A percentile compares a stretch with the other conserved stretches of the same genome.
These are phyloP conservation scores for Sterrhoptilus dennistouni DNA, from an alignment of 2,113 vertebrate genomes.

Conservation along the genomic window DNA sequence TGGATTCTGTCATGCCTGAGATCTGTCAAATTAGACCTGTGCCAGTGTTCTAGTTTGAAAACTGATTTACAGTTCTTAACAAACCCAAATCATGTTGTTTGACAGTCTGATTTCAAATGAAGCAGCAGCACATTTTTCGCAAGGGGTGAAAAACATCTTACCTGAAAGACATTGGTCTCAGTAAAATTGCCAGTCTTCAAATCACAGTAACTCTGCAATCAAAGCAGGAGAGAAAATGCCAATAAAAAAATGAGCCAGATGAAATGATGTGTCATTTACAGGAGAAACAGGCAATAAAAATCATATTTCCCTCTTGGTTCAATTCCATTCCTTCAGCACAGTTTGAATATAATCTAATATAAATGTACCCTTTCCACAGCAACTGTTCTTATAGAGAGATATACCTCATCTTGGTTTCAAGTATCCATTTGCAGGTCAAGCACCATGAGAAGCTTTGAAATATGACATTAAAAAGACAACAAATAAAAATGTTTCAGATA, in stretches of 20 bases:
- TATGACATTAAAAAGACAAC: background rate
- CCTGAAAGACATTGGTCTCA: slow-evolving; percentile 13
- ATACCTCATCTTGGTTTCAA: background rate
- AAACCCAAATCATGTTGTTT: background rate
- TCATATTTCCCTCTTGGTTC: background rate
- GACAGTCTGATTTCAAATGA: background rate
- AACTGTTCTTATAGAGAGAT: background rate
- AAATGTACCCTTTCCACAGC: background rate
- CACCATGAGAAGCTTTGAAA: background rate
- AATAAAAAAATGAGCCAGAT: slow-evolving; percentile 64
- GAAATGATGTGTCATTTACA: slow-evolving; percentile 64
- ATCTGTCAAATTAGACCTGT: background rate
- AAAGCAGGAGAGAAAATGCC: slow-evolving; percentile 56
- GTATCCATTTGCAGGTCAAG: background rate
- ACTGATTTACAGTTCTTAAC: background rate
- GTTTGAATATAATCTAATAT: background rate
- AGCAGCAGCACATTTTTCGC: background rate
- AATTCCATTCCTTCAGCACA: background rate
- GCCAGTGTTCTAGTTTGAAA: background rate
- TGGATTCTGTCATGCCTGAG: background rate
- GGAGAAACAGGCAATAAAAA: slow-evolving; percentile 17
- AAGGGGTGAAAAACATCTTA: background rate
- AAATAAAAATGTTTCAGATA: background rate
- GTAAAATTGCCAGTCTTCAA: slow-evolving; percentile 65
- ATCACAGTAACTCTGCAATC: slow-evolving; percentile 56